Evolutionary conservation across 1,140 invertebrate genomes (phyloP).

Genomic region (Drosophila trapezifrons): DNA sequence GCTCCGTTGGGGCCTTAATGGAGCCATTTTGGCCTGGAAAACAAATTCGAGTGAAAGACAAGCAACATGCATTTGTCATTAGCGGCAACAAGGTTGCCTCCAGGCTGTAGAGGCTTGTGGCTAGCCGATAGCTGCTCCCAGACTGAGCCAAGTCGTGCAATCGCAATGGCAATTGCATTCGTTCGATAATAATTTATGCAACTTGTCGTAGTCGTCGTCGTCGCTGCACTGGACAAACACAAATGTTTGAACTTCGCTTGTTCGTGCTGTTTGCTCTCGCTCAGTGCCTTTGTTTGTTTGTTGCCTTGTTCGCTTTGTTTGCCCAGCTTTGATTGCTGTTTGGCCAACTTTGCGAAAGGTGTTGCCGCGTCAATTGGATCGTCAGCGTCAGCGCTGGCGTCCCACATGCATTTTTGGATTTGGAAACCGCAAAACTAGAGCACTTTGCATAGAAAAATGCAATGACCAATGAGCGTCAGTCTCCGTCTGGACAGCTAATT

Average conservation of each 20-base stretch:
- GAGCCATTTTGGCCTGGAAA: slow-evolving; percentile 9
- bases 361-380: slow-evolving; percentile 49
- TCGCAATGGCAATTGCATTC: slow-evolving; percentile 34
- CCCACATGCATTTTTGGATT: slow-evolving; percentile 33
- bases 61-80: slow-evolving; percentile 72
- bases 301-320: slow-evolving; percentile 16
- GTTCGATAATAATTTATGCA: slow-evolving; percentile 73
- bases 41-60: slow-evolving; percentile 33
- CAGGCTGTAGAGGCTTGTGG: not conserved
- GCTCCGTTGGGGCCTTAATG: no score
- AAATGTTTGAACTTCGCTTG: slow-evolving; percentile 60
- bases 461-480: slow-evolving; percentile 46
- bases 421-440: slow-evolving; percentile 37
- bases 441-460: slow-evolving; percentile 29
- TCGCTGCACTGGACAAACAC: slow-evolving; percentile 46
- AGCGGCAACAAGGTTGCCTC: slow-evolving; percentile 51
- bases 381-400: slow-evolving; percentile 12
- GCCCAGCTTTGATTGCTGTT: slow-evolving; percentile 44
- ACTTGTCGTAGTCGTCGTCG: slow-evolving; percentile 58
- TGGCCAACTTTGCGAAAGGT: slow-evolving; percentile 55
- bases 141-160: slow-evolving; percentile 51
- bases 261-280: slow-evolving; percentile 28
- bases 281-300: slow-evolving; percentile 46
- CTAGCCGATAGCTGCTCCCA: not conserved
- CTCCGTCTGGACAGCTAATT: slow-evolving; percentile 70